A percentile compares a stretch with the other conserved stretches of the same genome.
These are phyloP conservation scores for Nomia melanderi DNA, from an alignment of 1,140 invertebrate species.

Conservation along the genomic window DNA sequence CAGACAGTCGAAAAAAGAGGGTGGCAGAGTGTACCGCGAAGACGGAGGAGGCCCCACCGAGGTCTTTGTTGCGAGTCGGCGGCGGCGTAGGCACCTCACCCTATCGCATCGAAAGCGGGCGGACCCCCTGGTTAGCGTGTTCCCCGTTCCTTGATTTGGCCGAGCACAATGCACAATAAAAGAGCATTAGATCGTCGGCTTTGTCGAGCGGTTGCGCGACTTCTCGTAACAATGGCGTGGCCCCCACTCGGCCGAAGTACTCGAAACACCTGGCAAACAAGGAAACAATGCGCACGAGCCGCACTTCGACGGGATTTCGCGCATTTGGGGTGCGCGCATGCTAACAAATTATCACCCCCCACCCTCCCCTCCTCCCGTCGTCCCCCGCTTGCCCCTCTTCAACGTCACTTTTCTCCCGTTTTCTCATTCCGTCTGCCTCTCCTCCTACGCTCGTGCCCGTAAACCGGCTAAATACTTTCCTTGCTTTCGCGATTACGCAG, in stretches of 20 bases:
- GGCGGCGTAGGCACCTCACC: slow-evolving; percentile 40
- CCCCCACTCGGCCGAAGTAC: slow-evolving; percentile 71
- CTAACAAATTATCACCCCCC: slow-evolving; percentile 77
- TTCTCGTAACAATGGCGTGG: slow-evolving; percentile 76
- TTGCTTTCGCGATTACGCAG: slow-evolving; percentile 30
- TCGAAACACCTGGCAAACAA: slow-evolving; percentile 81
- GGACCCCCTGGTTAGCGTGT: slow-evolving; percentile 51
- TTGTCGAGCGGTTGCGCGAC: slow-evolving; percentile 77
- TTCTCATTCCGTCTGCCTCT: slow-evolving; percentile 31
- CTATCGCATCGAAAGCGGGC: slow-evolving; percentile 32
- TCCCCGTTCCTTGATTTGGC: slow-evolving; percentile 64
- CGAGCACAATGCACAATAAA: slow-evolving; percentile 80
- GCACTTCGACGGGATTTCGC: slow-evolving; percentile 77
- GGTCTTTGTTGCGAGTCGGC: slow-evolving; percentile 14
- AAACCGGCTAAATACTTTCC: slow-evolving; percentile 40
- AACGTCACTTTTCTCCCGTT: slow-evolving; percentile 43
- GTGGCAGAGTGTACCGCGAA: not conserved
- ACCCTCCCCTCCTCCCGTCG: not conserved
- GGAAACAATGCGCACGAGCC: slow-evolving; percentile 77
- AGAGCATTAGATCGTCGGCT: slow-evolving; percentile 80
- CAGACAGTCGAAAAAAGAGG: not conserved
- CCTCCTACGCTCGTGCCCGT: slow-evolving; percentile 14
- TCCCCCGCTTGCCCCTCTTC: not conserved
- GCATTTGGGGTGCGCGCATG: slow-evolving; percentile 76
- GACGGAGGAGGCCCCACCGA: not conserved